A percentile compares a stretch with the other conserved stretches of the same genome.
These are phyloP conservation scores for Criorhina ranunculi DNA, from an alignment of 2,888 invertebrate species.

Conservation along the genomic window DNA sequence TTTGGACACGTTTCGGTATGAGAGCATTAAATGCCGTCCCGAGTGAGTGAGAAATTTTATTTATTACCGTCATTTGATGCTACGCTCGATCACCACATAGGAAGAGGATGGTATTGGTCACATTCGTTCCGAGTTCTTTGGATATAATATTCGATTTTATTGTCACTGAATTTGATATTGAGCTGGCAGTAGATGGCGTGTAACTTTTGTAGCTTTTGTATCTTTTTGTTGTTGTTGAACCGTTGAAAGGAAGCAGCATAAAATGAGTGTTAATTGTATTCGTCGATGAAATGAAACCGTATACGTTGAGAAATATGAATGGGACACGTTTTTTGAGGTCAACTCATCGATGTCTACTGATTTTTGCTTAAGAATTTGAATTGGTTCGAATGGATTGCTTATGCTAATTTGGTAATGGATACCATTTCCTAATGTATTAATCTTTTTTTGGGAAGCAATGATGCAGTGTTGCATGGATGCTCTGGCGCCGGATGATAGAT, in stretches of 20 bases:
- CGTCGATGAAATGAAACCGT: slow-evolving; percentile 63
- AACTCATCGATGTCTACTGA: slow-evolving; percentile 37
- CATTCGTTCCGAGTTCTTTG: slow-evolving; percentile 46
- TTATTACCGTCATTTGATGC: slow-evolving; percentile 69
- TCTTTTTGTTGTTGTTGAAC: slow-evolving; percentile 21
- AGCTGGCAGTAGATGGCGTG: neutral
- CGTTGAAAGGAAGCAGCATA: slow-evolving; percentile 57
- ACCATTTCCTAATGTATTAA: slow-evolving; percentile 63
- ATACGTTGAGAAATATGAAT: slow-evolving; percentile 66
- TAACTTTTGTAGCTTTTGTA: neutral
- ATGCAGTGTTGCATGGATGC: neutral
- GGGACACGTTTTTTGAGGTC: slow-evolving; percentile 58
- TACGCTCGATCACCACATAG: slow-evolving; percentile 26
- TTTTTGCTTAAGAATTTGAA: slow-evolving; percentile 31
- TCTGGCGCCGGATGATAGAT: neutral
- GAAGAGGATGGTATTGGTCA: neutral
- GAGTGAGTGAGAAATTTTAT: slow-evolving; percentile 72
- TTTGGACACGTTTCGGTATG: slow-evolving; percentile 69
- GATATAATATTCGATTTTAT: slow-evolving; percentile 58
- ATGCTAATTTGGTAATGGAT: slow-evolving; percentile 69
- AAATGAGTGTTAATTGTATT: slow-evolving; percentile 72
- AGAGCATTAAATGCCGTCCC: slow-evolving; percentile 39
- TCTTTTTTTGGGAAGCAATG: slow-evolving; percentile 22
- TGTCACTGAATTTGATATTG: slow-evolving; percentile 56
- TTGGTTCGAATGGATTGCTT: slow-evolving; percentile 42